Base-by-base conservation (phyloP, 2,888 invertebrate species). In the Thumatha senex region DNA sequence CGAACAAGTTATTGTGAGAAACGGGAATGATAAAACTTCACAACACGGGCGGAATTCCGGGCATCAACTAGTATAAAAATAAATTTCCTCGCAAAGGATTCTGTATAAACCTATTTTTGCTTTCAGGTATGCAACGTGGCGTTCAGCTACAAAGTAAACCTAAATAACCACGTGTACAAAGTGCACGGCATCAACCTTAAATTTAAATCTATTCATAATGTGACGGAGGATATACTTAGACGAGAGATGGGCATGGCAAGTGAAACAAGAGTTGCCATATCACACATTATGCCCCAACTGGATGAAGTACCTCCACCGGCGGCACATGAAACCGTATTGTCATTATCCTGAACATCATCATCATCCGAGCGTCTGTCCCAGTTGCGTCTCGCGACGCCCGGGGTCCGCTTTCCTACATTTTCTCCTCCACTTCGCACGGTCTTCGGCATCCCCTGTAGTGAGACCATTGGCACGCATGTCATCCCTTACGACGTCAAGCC, bases 71-170 rank as follows among this genome's bases (percentile, higher is more conserved):
- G n/a, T n/a, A n/a, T n/a, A n/a, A n/a, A n/a, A n/a, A n/a, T n/a
- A n/a, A n/a, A n/a, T n/a, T n/a, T n/a, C n/a, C n/a, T n/a, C n/a
- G n/a, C n/a, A n/a, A n/a, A n/a, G n/a, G n/a, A n/a, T n/a, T n/a
- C n/a, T n/a, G n/a, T n/a, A n/a, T n/a, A n/a, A n/a, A n/a, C n/a
- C 5, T 5, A 24, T 24, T 24, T 24, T 24, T 24, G 5, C 46
- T 74, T 76, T 18, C 82, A 92, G 92, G 88, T 92, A 18, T 92
- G 92, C 78, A 89, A 86, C 56, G 88, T 92, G 0, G 86, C 91
- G 7, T 92, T 92, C 69, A 90, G 92, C 63, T 92, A 92, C 70
- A 92, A 92, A 61, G 92, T 92, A 58, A 92, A 92, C 57, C 62
- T 92, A 12, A 92, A 92, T 73, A 92, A 92, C 65, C 92, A 92